A percentile compares a stretch with the other conserved stretches of the same genome.
Conservation (phyloP, 2,888 invertebrate genomes). For the Capitulum mitella region DNA sequence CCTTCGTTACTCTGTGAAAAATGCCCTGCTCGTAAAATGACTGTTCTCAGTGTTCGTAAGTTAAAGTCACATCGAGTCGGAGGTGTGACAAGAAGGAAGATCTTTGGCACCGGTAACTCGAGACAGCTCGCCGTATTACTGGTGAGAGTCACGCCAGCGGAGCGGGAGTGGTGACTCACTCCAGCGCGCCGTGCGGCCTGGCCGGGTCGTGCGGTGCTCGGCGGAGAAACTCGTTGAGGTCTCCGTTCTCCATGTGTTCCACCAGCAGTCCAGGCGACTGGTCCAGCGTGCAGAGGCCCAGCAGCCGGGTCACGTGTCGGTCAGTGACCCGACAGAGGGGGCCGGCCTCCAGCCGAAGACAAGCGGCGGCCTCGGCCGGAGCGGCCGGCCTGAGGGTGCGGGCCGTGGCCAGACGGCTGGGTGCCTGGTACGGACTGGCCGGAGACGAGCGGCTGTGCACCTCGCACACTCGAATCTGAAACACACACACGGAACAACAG, state of each 20-base stretch:
- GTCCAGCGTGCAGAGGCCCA: constrained; percentile 12
- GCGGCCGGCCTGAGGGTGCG: background rate
- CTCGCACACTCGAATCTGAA: constrained; percentile 1
- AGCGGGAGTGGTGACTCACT: too few relatives aligned
- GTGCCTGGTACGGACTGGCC: background rate
- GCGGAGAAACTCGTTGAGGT: constrained; percentile 17
- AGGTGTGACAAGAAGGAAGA: too few relatives aligned
- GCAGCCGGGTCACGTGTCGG: constrained; percentile 8
- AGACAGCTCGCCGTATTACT: too few relatives aligned
- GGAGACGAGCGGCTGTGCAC: background rate
- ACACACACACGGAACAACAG: too few relatives aligned
- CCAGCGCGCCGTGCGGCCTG: background rate
- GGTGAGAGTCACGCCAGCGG: too few relatives aligned
- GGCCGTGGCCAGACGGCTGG: background rate
- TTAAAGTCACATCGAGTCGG: too few relatives aligned
- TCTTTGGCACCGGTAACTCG: too few relatives aligned
- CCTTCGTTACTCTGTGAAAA: too few relatives aligned
- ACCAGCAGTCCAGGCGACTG: background rate
- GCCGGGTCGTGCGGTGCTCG: background rate
- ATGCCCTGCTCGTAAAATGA: too few relatives aligned
- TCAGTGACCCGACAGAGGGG: background rate
- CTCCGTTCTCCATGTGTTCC: constrained; percentile 15
- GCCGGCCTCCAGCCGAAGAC: constrained; percentile 1
- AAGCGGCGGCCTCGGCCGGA: background rate
- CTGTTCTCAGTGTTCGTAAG: too few relatives aligned